Percentiles rank a stretch among this genome's conserved stretches.
These are phyloP conservation scores for Oceanodroma leucorhoa DNA, from an alignment of 2,797 vertebrate species.

Conservation along the genomic window DNA sequence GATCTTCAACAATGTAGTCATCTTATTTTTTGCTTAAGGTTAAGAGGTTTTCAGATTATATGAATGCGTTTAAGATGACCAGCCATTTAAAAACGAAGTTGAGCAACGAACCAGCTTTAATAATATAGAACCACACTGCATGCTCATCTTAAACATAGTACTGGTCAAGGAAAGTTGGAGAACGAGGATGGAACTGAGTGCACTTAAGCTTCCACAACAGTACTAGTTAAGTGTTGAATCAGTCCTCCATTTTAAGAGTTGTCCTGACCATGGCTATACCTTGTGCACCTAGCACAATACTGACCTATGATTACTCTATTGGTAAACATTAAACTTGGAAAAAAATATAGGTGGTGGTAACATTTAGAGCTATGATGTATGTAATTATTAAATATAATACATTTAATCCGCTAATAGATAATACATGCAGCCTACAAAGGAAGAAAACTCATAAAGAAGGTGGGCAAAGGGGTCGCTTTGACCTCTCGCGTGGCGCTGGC, in stretches of 20 bases:
- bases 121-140: background rate
- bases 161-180: background rate
- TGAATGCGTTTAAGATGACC: background rate
- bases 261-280: background rate
- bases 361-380: background rate
- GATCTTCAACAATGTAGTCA: background rate
- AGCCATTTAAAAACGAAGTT: background rate
- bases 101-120: background rate
- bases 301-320: background rate
- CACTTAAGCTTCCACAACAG: background rate
- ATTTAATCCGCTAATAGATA: background rate
- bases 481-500: accelerated
- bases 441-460: background rate
- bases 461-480: background rate
- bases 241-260: background rate
- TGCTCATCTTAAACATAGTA: background rate
- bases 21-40: background rate
- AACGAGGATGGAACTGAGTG: background rate
- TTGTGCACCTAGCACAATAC: background rate
- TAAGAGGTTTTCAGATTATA: background rate
- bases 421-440: background rate
- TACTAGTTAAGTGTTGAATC: background rate
- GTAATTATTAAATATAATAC: background rate
- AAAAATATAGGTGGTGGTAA: background rate
- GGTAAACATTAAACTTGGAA: background rate